Evolutionary conservation across 1,140 invertebrate species (phyloP).

Genomic region (Uloborus diversus): DNA sequence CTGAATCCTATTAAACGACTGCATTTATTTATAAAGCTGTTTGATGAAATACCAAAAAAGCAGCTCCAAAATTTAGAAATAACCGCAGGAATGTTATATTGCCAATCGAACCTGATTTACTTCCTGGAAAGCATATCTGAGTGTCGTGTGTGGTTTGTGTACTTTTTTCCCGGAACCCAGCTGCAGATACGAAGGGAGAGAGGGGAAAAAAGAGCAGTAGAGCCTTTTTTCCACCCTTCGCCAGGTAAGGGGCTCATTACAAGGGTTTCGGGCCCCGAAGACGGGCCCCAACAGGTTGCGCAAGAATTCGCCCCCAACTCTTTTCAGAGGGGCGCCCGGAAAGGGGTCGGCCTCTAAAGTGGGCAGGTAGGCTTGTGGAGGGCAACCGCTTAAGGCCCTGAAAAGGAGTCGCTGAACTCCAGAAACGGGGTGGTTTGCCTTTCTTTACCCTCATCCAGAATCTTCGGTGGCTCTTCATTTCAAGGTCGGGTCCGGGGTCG

Average conservation of each 20-base stretch:
- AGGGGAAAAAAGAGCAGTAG: background rate
- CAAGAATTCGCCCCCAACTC: conserved; percentile 55
- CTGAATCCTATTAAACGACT: no score
- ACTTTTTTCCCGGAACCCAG: background rate
- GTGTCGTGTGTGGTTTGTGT: no score
- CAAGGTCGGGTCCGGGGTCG: conserved; percentile 21
- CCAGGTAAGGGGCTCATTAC: conserved; percentile 12
- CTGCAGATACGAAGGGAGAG: no score
- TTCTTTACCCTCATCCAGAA: background rate
- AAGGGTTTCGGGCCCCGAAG: conserved; percentile 22
- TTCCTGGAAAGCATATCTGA: no score
- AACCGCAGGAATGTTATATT: no score
- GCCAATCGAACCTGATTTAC: no score
- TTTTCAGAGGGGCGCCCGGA: conserved; percentile 30
- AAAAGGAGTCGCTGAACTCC: conserved; percentile 36
- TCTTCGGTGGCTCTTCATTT: no score
- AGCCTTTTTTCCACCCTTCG: background rate
- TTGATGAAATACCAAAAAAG: no score
- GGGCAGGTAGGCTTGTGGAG: conserved; percentile 42
- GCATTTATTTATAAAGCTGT: no score
- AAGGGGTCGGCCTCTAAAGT: conserved; percentile 47
- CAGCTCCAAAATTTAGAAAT: no score
- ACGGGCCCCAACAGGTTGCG: conserved; percentile 48
- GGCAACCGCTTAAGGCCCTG: conserved; percentile 2
- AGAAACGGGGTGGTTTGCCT: no score